Evolutionary conservation across 2,797 vertebrate species (phyloP).

Genomic region (Aphelocoma californica): DNA sequence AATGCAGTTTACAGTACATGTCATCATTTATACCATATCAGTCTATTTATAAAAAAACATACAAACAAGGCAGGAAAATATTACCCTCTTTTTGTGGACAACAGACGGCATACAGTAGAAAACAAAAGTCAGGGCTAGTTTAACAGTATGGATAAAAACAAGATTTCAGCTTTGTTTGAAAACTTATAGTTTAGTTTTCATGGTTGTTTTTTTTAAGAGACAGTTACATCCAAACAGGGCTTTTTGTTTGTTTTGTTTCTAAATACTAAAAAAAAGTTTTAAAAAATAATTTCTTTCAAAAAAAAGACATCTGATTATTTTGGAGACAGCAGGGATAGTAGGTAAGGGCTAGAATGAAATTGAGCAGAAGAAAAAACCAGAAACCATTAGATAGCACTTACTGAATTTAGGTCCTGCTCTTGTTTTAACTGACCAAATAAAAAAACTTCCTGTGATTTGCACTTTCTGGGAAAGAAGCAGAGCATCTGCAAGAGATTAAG

Average conservation of each 20-base stretch:
- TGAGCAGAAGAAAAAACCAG: not conserved
- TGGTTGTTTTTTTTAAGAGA: not conserved
- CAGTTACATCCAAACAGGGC: conserved; percentile 24
- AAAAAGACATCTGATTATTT: not conserved
- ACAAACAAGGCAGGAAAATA: conserved; percentile 59
- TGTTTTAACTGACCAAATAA: conserved; percentile 31
- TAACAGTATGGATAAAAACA: conserved; percentile 46
- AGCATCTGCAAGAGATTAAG: not conserved
- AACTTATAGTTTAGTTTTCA: conserved; percentile 22
- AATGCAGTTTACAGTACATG: conserved; percentile 74
- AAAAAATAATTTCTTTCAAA: not conserved
- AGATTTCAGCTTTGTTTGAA: conserved; percentile 14
- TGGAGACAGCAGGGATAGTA: not conserved
- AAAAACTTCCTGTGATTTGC: conserved; percentile 31
- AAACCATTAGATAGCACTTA: not conserved
- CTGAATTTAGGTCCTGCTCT: conserved; percentile 13
- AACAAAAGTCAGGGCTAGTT: conserved; percentile 45
- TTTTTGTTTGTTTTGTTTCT: not conserved
- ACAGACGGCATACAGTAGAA: conserved; percentile 59
- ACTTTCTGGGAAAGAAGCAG: not conserved
- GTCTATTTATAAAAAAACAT: conserved; percentile 63
- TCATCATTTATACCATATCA: conserved; percentile 57
- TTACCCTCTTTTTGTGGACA: conserved; percentile 42
- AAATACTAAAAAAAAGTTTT: not conserved
- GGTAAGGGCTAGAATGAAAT: not conserved